Conservation (phyloP, 2,888 invertebrate species). For the Mythimna pallens region DNA sequence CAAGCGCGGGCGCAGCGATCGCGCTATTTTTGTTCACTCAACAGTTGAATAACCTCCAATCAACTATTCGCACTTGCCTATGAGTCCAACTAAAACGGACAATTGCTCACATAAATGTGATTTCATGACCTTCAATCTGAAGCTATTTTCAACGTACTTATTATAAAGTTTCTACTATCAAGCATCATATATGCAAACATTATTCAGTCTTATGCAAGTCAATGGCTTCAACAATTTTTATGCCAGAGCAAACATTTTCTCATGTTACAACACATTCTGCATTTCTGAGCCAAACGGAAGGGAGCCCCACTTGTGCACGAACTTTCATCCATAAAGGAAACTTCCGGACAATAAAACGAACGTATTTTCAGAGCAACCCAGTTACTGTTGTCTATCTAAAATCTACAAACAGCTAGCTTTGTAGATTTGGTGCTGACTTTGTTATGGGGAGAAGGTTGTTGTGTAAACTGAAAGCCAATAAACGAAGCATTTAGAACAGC, state of each 20-base stretch:
- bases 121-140: slow-evolving; percentile 64
- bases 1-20: slow-evolving; percentile 80
- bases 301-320: slow-evolving; percentile 70
- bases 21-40: slow-evolving; percentile 87
- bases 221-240: not conserved
- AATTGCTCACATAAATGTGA: slow-evolving; percentile 67
- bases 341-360: slow-evolving; percentile 39
- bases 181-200: not conserved
- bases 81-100: slow-evolving; percentile 74
- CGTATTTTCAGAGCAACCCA: slow-evolving; percentile 50
- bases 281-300: slow-evolving; percentile 53
- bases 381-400: slow-evolving; percentile 30
- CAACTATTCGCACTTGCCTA: slow-evolving; percentile 89
- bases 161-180: not conserved
- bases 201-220: slow-evolving; percentile 12
- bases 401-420: slow-evolving; percentile 8
- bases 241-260: slow-evolving; percentile 1
- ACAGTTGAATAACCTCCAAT: slow-evolving; percentile 91
- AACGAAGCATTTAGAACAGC: not conserved
- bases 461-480: slow-evolving; percentile 7
- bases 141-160: slow-evolving; percentile 12
- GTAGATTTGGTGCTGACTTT: slow-evolving; percentile 2
- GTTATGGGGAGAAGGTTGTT: not conserved
- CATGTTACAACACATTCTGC: slow-evolving; percentile 38
- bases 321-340: slow-evolving; percentile 47